These are phyloP conservation scores for Carabus problematicus DNA, from an alignment of 2,888 invertebrate genomes.

Conservation along the genomic window DNA sequence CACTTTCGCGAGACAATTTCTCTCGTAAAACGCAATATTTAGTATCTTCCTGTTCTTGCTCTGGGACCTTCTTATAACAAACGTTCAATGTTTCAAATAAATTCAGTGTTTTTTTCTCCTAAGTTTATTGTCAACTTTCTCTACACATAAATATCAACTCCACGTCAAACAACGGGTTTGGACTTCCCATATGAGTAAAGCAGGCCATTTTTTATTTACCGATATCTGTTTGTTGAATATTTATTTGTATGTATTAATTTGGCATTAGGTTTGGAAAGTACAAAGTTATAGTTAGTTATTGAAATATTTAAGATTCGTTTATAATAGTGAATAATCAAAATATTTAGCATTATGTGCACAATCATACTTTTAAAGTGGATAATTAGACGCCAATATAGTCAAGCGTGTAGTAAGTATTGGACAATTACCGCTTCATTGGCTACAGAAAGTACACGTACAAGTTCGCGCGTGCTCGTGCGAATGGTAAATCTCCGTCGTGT, in stretches of 20 bases:
- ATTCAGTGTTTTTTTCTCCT: conserved; percentile 29
- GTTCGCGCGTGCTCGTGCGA: conserved; percentile 4
- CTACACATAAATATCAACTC: conserved; percentile 25
- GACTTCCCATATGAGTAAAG: no score
- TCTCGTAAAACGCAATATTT: conserved; percentile 34
- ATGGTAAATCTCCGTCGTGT: conserved; percentile 16
- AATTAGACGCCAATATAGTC: no score
- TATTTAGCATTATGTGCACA: no score
- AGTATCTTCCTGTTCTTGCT: conserved; percentile 34
- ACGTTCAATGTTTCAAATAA: conserved; percentile 27
- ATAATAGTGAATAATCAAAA: no score
- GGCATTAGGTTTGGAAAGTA: no score
- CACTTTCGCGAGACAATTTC: conserved; percentile 37
- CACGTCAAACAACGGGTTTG: conserved; percentile 3
- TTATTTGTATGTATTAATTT: conserved; percentile 4
- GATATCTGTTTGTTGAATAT: conserved; percentile 1
- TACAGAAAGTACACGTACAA: no score
- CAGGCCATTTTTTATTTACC: not conserved
- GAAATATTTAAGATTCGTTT: no score
- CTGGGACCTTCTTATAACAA: not conserved
- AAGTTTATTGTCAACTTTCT: conserved; percentile 40
- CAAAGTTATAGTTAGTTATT: no score
- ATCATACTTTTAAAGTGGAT: no score
- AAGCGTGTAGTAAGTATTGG: no score
- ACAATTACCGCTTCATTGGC: no score